These are phyloP conservation scores for Chloebia gouldiae DNA, from an alignment of 2,113 vertebrate species.

Conservation along the genomic window DNA sequence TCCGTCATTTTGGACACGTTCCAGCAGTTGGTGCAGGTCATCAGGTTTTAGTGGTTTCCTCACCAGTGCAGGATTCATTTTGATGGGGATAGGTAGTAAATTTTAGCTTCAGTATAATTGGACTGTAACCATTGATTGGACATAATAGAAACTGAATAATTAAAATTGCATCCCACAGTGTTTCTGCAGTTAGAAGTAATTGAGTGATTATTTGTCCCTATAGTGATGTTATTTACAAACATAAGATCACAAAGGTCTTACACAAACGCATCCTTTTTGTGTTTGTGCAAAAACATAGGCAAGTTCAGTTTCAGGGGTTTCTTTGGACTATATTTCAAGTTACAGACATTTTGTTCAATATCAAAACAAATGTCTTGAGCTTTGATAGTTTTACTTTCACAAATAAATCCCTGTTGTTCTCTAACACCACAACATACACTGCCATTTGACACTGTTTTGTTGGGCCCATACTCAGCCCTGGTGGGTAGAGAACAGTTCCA, in stretches of 20 bases:
- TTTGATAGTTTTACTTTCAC: neutral
- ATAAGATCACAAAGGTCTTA: neutral
- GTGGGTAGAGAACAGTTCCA: neutral
- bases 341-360: neutral
- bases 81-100: neutral
- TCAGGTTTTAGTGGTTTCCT: neutral
- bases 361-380: neutral
- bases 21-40: neutral
- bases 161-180: neutral
- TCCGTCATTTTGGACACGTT: fast-evolving
- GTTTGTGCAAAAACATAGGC: too few relatives aligned
- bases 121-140: neutral
- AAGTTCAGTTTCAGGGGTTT: neutral
- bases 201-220: neutral
- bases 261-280: neutral
- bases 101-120: neutral
- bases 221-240: neutral
- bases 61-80: neutral
- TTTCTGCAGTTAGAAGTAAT: neutral
- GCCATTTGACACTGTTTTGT: neutral
- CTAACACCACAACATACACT: neutral
- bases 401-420: neutral
- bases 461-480: neutral
- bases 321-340: neutral
- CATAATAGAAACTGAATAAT: neutral